Percentiles rank a stretch among this genome's conserved stretches.
Evolutionary conservation across 2,113 vertebrate genomes (phyloP).

Genomic region (Glaucomys volans): DNA sequence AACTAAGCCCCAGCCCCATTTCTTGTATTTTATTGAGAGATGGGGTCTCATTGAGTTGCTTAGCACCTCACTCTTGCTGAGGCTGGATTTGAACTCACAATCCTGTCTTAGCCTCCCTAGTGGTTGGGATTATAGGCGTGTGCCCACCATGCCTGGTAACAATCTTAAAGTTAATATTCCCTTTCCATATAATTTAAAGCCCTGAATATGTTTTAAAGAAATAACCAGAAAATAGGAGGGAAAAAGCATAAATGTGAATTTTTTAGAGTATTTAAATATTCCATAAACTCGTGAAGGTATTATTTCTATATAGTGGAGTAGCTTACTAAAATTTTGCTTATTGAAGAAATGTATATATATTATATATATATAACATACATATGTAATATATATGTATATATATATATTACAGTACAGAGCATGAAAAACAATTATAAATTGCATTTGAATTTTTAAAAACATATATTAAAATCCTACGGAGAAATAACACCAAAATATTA

Average conservation of each 20-base stretch:
- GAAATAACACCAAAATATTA: background rate
- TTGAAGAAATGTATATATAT: background rate
- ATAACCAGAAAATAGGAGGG: background rate
- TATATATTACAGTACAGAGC: background rate
- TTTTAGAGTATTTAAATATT: slow-evolving; percentile 22
- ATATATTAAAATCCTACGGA: background rate
- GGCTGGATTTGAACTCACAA: too few relatives aligned
- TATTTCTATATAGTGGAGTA: background rate
- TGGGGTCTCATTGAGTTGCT: too few relatives aligned
- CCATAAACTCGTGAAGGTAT: background rate
- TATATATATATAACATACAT: too few relatives aligned
- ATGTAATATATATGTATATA: background rate
- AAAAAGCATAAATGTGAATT: background rate
- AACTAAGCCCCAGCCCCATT: too few relatives aligned
- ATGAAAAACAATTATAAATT: slow-evolving; percentile 20
- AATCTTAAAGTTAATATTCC: background rate
- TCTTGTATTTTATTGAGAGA: too few relatives aligned
- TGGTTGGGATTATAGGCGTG: too few relatives aligned
- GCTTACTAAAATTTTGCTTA: slow-evolving; percentile 30
- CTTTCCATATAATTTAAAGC: slow-evolving; percentile 19
- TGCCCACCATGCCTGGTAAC: too few relatives aligned
- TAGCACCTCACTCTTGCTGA: too few relatives aligned
- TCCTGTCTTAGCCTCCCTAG: too few relatives aligned
- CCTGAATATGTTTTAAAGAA: background rate
- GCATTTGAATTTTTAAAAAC: slow-evolving; percentile 1